Evolutionary conservation across 30 jellyfish, hydroid and myxozoan genomes (phyloP).

Genomic region (Mastigias papua): DNA sequence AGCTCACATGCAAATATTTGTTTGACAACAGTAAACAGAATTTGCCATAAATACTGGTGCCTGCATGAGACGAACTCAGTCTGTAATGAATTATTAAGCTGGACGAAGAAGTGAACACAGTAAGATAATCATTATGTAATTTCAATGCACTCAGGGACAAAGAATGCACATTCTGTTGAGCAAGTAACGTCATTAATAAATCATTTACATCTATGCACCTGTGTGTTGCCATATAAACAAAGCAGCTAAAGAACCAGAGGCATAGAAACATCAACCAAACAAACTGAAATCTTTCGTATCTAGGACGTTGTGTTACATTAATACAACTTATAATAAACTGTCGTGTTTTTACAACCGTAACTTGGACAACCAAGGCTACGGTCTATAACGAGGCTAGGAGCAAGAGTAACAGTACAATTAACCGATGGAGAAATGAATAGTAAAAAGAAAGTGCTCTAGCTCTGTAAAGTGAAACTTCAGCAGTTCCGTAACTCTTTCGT

Average conservation of each 20-base stretch:
- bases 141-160: slow-evolving; percentile 8
- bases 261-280: background rate
- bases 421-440: no score
- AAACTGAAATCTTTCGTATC: background rate
- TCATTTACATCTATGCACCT: slow-evolving; percentile 21
- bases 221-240: background rate
- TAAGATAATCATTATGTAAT: slow-evolving; percentile 17
- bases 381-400: no score
- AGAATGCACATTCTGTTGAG: slow-evolving; percentile 37
- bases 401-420: no score
- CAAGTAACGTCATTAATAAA: slow-evolving; percentile 35
- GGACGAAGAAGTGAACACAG: slow-evolving; percentile 62
- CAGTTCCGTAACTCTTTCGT: no score
- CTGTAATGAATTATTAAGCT: slow-evolving; percentile 27
- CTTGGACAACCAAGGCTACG: no score
- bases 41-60: slow-evolving; percentile 9
- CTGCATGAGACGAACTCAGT: slow-evolving; percentile 10
- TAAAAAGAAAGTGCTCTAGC: no score
- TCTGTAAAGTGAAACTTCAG: no score
- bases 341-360: no score
- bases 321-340: no score
- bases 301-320: no score
- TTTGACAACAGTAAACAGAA: slow-evolving; percentile 7
- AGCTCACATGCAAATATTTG: background rate
- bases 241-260: background rate